A percentile compares a stretch with the other conserved stretches of the same genome.
phyloP scores from a whole-genome alignment of 2,888 invertebrate species.

The Archips xylosteana region DNA sequence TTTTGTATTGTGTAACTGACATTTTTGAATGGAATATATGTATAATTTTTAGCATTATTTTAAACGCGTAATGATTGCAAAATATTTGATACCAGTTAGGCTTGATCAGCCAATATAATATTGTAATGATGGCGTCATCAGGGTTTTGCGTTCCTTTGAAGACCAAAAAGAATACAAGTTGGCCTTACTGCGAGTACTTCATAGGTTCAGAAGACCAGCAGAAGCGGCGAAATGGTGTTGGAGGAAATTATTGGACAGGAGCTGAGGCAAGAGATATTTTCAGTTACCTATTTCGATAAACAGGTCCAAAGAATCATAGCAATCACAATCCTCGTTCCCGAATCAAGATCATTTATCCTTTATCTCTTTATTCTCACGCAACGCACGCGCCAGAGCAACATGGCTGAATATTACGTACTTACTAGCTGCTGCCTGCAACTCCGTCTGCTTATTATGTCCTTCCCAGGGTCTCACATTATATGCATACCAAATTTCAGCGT shows the following conservation, averaged over 20 bases:
- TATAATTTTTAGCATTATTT: not conserved
- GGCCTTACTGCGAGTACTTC: conserved; percentile 69
- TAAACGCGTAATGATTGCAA: not conserved
- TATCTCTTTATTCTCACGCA: too few relatives aligned
- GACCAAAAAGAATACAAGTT: conserved; percentile 54
- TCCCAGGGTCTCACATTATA: too few relatives aligned
- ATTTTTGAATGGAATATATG: not conserved
- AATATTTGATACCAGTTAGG: not conserved
- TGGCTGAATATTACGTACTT: too few relatives aligned
- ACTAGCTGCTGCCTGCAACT: too few relatives aligned
- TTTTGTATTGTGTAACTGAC: not conserved
- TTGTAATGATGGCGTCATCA: conserved; percentile 40
- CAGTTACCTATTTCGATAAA: not conserved
- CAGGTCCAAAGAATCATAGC: not conserved
- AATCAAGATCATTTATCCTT: too few relatives aligned
- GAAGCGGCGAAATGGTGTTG: conserved; percentile 56
- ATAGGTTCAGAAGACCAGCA: conserved; percentile 67
- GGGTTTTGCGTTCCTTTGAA: conserved; percentile 47
- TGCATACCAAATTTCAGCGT: too few relatives aligned
- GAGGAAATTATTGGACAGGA: conserved; percentile 67
- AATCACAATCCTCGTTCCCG: not conserved
- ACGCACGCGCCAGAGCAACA: too few relatives aligned
- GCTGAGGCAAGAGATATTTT: conserved; percentile 58
- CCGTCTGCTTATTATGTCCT: too few relatives aligned
- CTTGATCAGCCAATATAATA: not conserved